These are phyloP conservation scores for Harpagoxenus sublaevis DNA, from an alignment of 2,888 invertebrate genomes.

Conservation along the genomic window DNA sequence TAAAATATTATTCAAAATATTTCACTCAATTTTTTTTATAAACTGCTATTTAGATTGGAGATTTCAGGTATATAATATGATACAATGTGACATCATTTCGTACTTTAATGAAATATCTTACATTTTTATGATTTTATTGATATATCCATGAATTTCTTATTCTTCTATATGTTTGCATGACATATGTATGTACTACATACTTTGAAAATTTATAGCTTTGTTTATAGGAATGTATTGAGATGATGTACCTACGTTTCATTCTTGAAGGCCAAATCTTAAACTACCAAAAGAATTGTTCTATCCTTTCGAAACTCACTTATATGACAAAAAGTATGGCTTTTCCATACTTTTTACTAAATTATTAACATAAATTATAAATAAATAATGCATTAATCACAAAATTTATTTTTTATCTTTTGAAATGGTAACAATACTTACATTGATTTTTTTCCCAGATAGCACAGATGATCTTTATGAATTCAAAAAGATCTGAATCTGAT, in stretches of 20 bases:
- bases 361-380: neutral
- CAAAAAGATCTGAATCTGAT: no score
- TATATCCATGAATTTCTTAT: constrained; percentile 1
- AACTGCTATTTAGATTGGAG: neutral
- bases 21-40: neutral
- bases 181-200: neutral
- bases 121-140: neutral
- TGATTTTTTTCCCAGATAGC: neutral
- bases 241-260: neutral
- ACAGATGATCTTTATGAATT: no score
- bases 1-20: neutral
- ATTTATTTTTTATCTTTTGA: neutral
- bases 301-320: neutral
- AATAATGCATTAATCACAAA: neutral
- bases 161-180: neutral
- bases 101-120: neutral
- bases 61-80: neutral
- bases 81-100: neutral
- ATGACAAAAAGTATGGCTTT: neutral
- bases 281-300: neutral
- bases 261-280: neutral
- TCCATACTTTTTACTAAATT: neutral
- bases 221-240: neutral
- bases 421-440: neutral
- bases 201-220: constrained; percentile 6